Conservation (phyloP, 2,797 vertebrate species). For the Margarornis squamiger region DNA sequence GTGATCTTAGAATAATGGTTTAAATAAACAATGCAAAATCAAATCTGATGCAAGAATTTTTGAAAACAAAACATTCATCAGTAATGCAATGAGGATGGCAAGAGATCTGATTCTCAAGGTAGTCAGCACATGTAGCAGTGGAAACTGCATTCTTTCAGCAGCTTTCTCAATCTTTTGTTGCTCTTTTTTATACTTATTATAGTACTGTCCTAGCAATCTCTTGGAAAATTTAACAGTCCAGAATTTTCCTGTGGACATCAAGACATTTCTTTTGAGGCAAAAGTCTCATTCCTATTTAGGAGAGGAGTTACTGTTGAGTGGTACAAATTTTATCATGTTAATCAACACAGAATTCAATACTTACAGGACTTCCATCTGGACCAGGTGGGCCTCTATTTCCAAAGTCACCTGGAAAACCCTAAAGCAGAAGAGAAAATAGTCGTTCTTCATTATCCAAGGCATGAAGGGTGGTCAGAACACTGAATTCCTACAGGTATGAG, state of each 20-base stretch:
- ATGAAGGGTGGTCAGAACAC: not conserved
- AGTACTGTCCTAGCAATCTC: not conserved
- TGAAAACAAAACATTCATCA: not conserved
- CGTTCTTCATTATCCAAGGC: not conserved
- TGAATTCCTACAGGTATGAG: not conserved
- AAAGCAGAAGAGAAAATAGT: not conserved
- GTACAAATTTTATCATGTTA: not conserved
- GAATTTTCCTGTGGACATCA: not conserved
- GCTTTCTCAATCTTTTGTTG: not conserved
- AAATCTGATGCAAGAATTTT: not conserved
- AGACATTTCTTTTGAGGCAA: not conserved
- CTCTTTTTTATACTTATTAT: not conserved
- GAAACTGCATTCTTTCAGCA: not conserved
- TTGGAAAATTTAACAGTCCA: not conserved
- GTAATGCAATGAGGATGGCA: not conserved
- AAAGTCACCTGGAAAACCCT: constrained; percentile 87
- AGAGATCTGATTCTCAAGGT: not conserved
- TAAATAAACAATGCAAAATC: not conserved
- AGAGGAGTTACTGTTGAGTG: not conserved
- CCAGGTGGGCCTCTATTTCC: constrained; percentile 90
- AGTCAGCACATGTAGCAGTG: not conserved
- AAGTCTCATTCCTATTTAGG: not conserved
- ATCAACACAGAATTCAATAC: constrained; percentile 38
- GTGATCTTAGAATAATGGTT: not conserved
- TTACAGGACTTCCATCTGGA: constrained; percentile 90